Evolutionary conservation across 2,888 invertebrate species (phyloP), one percentile per base, ranked within the genome.

Genomic region (Abrostola triplasia): DNA sequence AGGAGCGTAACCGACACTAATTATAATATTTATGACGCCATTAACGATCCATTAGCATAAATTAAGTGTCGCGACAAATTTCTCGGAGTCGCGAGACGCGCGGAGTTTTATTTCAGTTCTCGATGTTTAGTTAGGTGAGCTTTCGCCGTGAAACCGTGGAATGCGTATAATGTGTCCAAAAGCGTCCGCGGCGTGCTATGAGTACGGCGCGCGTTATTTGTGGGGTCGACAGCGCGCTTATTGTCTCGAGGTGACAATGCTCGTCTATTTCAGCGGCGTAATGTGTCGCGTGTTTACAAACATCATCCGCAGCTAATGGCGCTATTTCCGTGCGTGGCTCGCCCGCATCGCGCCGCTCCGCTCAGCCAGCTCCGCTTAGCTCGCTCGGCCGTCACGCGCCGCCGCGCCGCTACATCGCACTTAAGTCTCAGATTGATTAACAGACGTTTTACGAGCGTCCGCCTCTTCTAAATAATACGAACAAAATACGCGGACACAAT

Each of bases 21-120:
- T 85, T 83, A 82, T 85, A 84, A 86, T 86, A 86, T 88, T 83
- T 83, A 86, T 81, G 87, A 75, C 76, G 81, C 83, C 86, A 86
- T 90, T 88, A 88, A 88, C 89, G 82, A 82, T 89, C 90, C 92
- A 91, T 92, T 92, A 92, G 89, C 89, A 87, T 91, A 90, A 92
- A 92, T 89, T 87, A 90, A 85, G 84, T 77, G 84, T 69, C 82
- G 81, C 84, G 91, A 91, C 91, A 89, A 91, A 92, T 91, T 85
- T 84, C 81, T 77, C 76, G 77, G 72, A 62, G 71, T 76, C 65
- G 73, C 67, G 50, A 75, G 79, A 68, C 77, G 75, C 69, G 79
- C 36, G 58, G 64, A 64, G 73, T 84, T 81, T 84, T 79, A 81
- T 86, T 85, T 81, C 73, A 79, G 85, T 77, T 76, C 41, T 9